Conservation (phyloP, 92 coral and sea anemone species). For the Parazoanthus atlanticus region DNA sequence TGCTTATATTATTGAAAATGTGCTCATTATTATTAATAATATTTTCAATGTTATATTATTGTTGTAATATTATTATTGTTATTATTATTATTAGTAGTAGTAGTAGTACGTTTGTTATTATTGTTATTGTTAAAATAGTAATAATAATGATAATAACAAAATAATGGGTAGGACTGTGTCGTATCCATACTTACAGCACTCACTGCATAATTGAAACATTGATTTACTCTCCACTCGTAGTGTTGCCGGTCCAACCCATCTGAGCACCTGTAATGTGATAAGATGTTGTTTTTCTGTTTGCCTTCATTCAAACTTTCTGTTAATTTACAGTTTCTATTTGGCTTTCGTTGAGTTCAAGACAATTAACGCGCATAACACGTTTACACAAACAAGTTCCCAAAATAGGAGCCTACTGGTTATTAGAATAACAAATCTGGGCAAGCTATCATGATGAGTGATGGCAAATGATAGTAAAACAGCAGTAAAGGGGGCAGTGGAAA, state of each 20-base stretch:
- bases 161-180: background rate
- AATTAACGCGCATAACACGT: no score
- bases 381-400: background rate
- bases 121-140: no score
- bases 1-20: no score
- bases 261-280: constrained; percentile 66
- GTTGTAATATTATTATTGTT: no score
- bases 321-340: background rate
- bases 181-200: constrained; percentile 51
- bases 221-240: constrained; percentile 60
- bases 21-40: no score
- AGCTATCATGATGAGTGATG: background rate
- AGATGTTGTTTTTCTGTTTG: background rate
- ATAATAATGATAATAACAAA: no score
- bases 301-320: no score
- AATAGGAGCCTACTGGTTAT: background rate
- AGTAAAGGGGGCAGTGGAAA: background rate
- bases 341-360: no score
- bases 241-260: constrained; percentile 87
- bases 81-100: no score
- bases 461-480: background rate
- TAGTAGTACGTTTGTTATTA: no score
- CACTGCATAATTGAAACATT: constrained; percentile 49
- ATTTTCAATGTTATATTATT: no score
- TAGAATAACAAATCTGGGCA: background rate